Base-by-base conservation (phyloP, 2,797 vertebrate species). In the Bufotes viridis region DNA sequence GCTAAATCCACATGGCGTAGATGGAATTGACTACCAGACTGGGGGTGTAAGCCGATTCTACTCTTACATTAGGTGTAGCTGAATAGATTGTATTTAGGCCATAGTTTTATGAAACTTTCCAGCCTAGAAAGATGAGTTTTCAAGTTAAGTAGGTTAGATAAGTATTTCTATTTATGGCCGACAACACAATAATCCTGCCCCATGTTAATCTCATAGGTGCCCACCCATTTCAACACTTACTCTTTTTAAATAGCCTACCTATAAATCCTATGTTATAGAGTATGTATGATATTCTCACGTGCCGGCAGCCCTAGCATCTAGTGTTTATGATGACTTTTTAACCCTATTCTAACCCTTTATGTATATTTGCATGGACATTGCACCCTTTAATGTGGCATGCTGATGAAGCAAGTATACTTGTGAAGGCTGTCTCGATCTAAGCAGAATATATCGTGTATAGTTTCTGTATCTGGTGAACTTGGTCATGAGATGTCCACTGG, bases 301-400 rank as follows among this genome's bases (percentile, higher is more conserved):
- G 55, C 57, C 15, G 3, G 57, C 20, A 80, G 17, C 57, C 9
- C 78, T 58, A 34, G 0, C 65, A 70, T 58, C 15, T 12, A 29
- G 20, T 70, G 11, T 42, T 58, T 29, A 58, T 20, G 26, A 58
- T n/a, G 26, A 58, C 49, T 72, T 84, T 24, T 72, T 84, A 0
- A 60, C 67, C 69, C 69, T 65, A 83, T 83, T 57, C 20, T 26
- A 29, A 18, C 51, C n/a, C n/a, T 57, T 29, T 70, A 7, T 58
- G 2, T 60, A 51, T 76, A 61, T 29, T 51, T 85, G 83, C 83
- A 85, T 85, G 83, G 34, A 76, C 34, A 76, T 65, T 85, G 11
- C 42, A 55, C 49, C 22, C 29, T 61, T 42, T 63, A 53, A 49
- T 85, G 84, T 85, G 74, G 84, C 84, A 85, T 85, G 84, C 84